phyloP scores from a whole-genome alignment of 2,797 vertebrate genomes.

The Eptatretus atami region DNA sequence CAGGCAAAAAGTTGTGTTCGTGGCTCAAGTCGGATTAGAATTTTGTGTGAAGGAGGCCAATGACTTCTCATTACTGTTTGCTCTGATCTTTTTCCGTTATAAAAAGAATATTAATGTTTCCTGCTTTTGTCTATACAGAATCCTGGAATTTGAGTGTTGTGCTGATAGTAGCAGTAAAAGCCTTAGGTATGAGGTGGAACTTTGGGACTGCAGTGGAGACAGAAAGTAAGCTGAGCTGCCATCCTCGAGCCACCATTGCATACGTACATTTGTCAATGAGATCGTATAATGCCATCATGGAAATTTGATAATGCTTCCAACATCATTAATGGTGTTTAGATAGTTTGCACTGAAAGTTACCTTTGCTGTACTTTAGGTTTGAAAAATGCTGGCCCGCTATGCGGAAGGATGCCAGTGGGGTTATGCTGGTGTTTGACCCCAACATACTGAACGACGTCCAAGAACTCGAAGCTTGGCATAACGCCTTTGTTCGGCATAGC shows the following conservation, averaged over 20 bases:
- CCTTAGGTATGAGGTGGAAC: conserved; percentile 36
- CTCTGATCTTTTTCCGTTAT: too few species aligned
- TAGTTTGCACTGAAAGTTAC: neutral
- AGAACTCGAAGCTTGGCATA: conserved; percentile 56
- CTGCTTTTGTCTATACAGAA: conserved; percentile 17
- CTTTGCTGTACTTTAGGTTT: conserved; percentile 20
- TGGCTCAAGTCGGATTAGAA: too few species aligned
- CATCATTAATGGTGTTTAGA: neutral
- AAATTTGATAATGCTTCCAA: neutral
- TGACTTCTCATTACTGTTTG: too few species aligned
- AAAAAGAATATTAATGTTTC: too few species aligned
- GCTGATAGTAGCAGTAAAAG: conserved; percentile 19
- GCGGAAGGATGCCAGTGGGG: conserved; percentile 46
- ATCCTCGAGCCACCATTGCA: neutral
- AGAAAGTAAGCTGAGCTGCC: conserved; percentile 28
- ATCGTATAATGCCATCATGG: neutral
- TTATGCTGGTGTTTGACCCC: conserved; percentile 54
- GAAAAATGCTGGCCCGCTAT: conserved; percentile 85
- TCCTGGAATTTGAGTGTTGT: conserved; percentile 62
- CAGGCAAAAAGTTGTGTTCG: too few species aligned
- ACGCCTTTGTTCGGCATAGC: conserved; percentile 45
- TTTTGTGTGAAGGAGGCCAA: too few species aligned
- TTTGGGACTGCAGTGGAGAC: conserved; percentile 82
- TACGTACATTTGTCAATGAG: neutral
- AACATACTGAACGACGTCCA: conserved; percentile 51